Percentiles rank a stretch among this genome's conserved stretches.
phyloP scores from a whole-genome alignment of 2,797 vertebrate species.

The Centroberyx gerrardi region DNA sequence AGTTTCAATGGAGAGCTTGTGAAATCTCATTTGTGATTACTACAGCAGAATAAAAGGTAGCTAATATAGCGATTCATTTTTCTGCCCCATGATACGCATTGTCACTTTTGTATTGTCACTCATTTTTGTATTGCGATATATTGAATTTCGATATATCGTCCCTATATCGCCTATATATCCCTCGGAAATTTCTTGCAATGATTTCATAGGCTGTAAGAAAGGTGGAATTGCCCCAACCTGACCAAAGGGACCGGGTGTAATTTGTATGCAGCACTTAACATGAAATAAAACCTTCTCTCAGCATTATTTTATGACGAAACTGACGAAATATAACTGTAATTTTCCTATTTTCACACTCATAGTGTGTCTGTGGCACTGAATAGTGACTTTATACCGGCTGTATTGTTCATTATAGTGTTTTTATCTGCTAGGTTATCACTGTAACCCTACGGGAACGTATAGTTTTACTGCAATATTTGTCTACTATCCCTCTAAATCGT shows the following conservation, averaged over 20 bases:
- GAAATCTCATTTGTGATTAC: too few species aligned
- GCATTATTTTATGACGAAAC: too few species aligned
- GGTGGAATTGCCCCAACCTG: constrained; percentile 3
- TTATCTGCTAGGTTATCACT: not conserved
- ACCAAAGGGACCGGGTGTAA: not conserved
- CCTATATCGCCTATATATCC: not conserved
- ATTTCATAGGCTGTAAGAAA: not conserved
- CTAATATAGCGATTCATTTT: too few species aligned
- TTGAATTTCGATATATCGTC: too few species aligned
- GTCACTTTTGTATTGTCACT: too few species aligned
- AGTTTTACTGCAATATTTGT: not conserved
- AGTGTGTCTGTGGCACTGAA: not conserved
- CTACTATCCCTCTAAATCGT: too few species aligned
- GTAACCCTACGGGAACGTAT: not conserved
- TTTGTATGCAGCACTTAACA: constrained; percentile 10
- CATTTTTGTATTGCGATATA: too few species aligned
- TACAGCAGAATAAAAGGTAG: too few species aligned
- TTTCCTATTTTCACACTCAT: too few species aligned
- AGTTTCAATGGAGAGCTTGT: too few species aligned
- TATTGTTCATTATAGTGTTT: not conserved
- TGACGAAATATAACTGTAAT: too few species aligned
- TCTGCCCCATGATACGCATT: too few species aligned
- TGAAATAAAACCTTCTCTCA: not conserved
- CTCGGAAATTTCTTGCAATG: not conserved
- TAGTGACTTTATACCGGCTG: not conserved